A percentile compares a stretch with the other conserved stretches of the same genome.
phyloP scores from a whole-genome alignment of 2,888 invertebrate species.

The Prosapia bicincta region DNA sequence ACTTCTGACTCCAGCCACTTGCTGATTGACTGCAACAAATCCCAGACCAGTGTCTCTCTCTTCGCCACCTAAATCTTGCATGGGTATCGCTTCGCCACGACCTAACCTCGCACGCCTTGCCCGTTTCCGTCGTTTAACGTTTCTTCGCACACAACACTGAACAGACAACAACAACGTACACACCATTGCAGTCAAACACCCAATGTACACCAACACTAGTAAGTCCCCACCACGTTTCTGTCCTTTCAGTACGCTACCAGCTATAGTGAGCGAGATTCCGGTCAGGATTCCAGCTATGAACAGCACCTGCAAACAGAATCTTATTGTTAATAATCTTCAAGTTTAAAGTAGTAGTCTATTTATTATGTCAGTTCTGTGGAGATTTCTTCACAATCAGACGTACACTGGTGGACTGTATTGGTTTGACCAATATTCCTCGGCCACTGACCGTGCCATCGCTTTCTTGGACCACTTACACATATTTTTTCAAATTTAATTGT shows the following conservation, averaged over 20 bases:
- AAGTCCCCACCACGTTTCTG: slow-evolving; percentile 62
- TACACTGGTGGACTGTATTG: no score
- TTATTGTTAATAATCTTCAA: no score
- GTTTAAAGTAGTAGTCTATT: no score
- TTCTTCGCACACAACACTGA: slow-evolving; percentile 59
- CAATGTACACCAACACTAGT: slow-evolving; percentile 64
- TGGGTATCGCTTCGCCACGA: background rate
- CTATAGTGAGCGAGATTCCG: slow-evolving; percentile 62
- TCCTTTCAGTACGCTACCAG: slow-evolving; percentile 59
- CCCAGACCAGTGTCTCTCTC: background rate
- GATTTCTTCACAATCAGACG: no score
- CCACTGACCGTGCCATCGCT: no score
- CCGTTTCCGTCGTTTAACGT: slow-evolving; percentile 46
- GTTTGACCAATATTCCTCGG: no score
- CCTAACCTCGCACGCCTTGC: slow-evolving; percentile 44
- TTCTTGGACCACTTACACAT: no score
- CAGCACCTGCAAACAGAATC: slow-evolving; percentile 57
- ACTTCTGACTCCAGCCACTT: background rate
- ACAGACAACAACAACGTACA: slow-evolving; percentile 60
- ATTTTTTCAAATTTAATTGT: no score
- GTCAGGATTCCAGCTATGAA: slow-evolving; percentile 64
- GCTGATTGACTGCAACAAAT: background rate
- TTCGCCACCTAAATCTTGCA: slow-evolving; percentile 11
- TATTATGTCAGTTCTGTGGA: no score
- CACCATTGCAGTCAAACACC: slow-evolving; percentile 59